phyloP scores from a whole-genome alignment of 2,797 vertebrate species.

The Apogon hyalosoma region DNA sequence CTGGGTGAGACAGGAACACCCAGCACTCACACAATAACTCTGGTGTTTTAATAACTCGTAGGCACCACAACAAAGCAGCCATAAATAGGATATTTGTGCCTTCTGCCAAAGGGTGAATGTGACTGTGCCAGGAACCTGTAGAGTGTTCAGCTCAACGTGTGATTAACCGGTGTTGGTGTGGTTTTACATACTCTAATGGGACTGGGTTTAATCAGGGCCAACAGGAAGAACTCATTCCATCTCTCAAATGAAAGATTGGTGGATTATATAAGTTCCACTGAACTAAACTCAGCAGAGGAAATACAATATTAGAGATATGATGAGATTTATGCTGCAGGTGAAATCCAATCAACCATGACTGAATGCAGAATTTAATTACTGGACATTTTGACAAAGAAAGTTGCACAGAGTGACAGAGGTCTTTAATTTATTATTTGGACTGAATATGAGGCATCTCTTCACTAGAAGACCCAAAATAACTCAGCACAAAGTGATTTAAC shows the following conservation, averaged over 20 bases:
- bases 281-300: constrained; percentile 5
- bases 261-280: constrained; percentile 7
- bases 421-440: too few relatives aligned
- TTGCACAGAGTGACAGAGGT: too few relatives aligned
- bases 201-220: constrained; percentile 38
- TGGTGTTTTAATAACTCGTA: constrained; percentile 21
- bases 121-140: constrained; percentile 44
- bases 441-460: too few relatives aligned
- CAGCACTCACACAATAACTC: constrained; percentile 42
- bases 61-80: constrained; percentile 32
- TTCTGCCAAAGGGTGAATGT: constrained; percentile 31
- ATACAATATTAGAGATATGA: neutral
- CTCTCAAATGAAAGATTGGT: neutral
- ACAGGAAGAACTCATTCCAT: constrained; percentile 32
- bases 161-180: constrained; percentile 49
- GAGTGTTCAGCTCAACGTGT: constrained; percentile 47
- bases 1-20: constrained; percentile 22
- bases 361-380: neutral
- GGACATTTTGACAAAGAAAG: neutral
- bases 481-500: too few relatives aligned
- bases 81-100: constrained; percentile 48
- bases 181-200: constrained; percentile 20
- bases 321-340: neutral
- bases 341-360: neutral
- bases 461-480: too few relatives aligned